These are phyloP conservation scores for Delia radicum DNA, from an alignment of 1,140 invertebrate genomes.

Conservation along the genomic window DNA sequence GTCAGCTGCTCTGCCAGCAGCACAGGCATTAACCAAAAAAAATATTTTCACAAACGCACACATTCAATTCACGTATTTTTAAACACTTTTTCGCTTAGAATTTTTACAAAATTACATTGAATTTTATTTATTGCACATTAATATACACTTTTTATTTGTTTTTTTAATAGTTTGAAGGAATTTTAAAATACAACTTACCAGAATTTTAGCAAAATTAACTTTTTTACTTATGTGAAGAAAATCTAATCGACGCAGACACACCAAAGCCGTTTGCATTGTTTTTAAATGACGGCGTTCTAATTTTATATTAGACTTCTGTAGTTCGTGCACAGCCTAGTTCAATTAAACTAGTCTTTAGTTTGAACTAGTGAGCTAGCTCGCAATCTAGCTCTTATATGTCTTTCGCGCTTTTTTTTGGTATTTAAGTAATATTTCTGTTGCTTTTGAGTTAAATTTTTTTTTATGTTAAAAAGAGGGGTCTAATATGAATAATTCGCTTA, in stretches of 20 bases:
- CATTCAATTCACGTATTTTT: background rate
- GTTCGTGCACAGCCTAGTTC: no score
- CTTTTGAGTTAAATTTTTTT: no score
- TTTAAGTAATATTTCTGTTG: no score
- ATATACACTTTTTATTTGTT: background rate
- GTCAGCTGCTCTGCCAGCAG: background rate
- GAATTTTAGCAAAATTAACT: constrained; percentile 18
- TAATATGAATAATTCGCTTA: no score
- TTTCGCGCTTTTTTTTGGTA: no score
- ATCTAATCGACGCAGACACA: constrained; percentile 15
- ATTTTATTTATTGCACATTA: background rate
- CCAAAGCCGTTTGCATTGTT: background rate
- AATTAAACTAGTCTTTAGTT: no score
- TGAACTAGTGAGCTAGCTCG: no score
- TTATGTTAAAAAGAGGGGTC: no score
- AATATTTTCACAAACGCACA: constrained; percentile 12
- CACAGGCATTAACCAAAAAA: constrained; percentile 17
- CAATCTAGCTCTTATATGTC: no score
- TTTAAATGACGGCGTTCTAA: background rate
- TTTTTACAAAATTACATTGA: background rate
- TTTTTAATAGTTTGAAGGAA: background rate
- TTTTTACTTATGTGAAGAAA: constrained; percentile 18
- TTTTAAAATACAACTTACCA: background rate
- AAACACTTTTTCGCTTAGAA: background rate
- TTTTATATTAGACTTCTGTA: no score